A percentile compares a stretch with the other conserved stretches of the same genome.
Conservation (phyloP, 2,113 vertebrate genomes). For the Oreotragus oreotragus region DNA sequence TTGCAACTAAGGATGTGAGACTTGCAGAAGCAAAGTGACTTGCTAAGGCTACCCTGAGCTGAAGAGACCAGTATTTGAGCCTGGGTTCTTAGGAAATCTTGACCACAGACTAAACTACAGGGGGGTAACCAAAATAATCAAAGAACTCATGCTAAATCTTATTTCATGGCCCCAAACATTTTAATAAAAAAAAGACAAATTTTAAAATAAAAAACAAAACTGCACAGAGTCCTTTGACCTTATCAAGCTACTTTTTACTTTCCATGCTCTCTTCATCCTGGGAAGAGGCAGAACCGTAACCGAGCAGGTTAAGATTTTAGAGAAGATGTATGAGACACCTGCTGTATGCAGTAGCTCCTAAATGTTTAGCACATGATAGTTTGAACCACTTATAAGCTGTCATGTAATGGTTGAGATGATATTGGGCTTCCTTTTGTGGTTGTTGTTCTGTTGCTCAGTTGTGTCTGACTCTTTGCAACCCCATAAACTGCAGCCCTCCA, state of each 20-base stretch:
- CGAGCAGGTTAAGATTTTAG: neutral
- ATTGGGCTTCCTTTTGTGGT: neutral
- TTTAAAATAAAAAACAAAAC: neutral
- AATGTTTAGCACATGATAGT: neutral
- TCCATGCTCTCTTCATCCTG: neutral
- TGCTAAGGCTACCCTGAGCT: too few species aligned
- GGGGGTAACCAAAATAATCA: neutral
- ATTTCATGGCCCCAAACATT: neutral
- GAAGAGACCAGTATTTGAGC: neutral
- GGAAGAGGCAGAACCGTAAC: neutral
- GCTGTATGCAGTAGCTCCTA: neutral
- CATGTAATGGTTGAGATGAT: neutral
- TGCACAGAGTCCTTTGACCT: neutral
- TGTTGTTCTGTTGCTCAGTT: neutral
- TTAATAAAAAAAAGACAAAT: neutral
- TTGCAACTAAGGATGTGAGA: neutral
- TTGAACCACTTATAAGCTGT: neutral
- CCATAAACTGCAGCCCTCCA: neutral
- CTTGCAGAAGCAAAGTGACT: neutral
- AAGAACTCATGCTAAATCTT: neutral
- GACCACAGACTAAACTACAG: neutral
- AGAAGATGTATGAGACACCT: neutral
- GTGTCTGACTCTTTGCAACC: neutral
- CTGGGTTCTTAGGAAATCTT: neutral
- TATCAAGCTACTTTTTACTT: neutral